A percentile compares a stretch with the other conserved stretches of the same genome.
Evolutionary conservation across 1,140 invertebrate genomes (phyloP).

Genomic region (Trissolcus basalis): DNA sequence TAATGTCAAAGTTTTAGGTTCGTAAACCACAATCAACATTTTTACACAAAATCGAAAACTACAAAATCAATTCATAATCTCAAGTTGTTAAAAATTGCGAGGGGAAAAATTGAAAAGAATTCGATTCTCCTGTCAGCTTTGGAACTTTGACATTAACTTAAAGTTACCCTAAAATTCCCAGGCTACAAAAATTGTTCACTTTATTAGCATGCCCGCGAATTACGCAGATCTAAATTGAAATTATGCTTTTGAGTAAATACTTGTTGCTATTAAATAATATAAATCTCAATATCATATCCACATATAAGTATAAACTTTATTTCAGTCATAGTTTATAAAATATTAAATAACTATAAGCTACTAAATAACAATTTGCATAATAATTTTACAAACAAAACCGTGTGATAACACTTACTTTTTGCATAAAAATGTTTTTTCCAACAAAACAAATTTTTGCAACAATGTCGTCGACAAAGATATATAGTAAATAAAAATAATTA

Average conservation of each 20-base stretch:
- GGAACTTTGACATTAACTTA: not conserved
- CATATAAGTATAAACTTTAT: slow-evolving; percentile 39
- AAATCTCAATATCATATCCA: slow-evolving; percentile 41
- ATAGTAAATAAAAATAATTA: too few species aligned
- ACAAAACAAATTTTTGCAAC: slow-evolving; percentile 9
- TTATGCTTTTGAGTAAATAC: slow-evolving; percentile 46
- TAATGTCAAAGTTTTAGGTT: too few species aligned
- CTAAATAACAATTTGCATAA: slow-evolving; percentile 51
- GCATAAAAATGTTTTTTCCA: slow-evolving; percentile 24
- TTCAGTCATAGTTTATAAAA: slow-evolving; percentile 50
- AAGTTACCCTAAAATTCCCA: slow-evolving; percentile 55
- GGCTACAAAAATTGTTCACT: slow-evolving; percentile 37
- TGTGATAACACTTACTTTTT: slow-evolving; percentile 51
- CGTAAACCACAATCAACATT: too few species aligned
- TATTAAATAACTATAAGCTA: slow-evolving; percentile 55
- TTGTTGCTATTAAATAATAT: slow-evolving; percentile 33
- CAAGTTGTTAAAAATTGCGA: too few species aligned
- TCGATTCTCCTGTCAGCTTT: too few species aligned
- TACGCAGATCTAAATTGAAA: slow-evolving; percentile 32
- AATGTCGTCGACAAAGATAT: slow-evolving; percentile 1
- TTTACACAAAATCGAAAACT: too few species aligned
- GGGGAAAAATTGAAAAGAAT: too few species aligned
- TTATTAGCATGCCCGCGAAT: slow-evolving; percentile 53
- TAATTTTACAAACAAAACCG: slow-evolving; percentile 59
- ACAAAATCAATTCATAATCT: too few species aligned